Percentiles rank a stretch among this genome's conserved stretches.
Conservation (phyloP, 2,888 invertebrate genomes). For the Dasysyrphus albostriatus region DNA sequence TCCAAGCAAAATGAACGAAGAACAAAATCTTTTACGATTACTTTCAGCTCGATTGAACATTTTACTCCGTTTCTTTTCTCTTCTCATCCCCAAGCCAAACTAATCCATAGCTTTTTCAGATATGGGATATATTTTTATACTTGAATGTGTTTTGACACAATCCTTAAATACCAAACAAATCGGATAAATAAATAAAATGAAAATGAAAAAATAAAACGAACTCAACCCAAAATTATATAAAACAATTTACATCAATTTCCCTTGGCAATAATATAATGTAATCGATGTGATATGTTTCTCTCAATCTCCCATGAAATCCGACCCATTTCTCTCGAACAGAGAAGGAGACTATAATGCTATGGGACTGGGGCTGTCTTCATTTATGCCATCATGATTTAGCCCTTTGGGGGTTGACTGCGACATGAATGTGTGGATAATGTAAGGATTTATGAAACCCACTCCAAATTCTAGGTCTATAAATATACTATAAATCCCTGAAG, state of each 20-base stretch:
- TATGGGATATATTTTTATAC: constrained; percentile 45
- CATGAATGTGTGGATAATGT: constrained; percentile 29
- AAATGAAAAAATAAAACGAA: constrained; percentile 7
- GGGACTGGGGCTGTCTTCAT: constrained; percentile 36
- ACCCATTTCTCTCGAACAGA: constrained; percentile 24
- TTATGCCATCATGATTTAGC: constrained; percentile 61
- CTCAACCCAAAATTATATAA: constrained; percentile 57
- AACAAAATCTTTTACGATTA: constrained; percentile 64
- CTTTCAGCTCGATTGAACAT: constrained; percentile 72
- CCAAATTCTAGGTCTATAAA: constrained; percentile 46
- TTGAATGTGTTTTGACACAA: constrained; percentile 67
- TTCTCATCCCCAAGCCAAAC: background rate
- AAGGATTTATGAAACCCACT: constrained; percentile 47
- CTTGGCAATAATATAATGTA: constrained; percentile 66
- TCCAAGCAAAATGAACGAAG: constrained; percentile 42
- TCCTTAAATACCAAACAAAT: constrained; percentile 67
- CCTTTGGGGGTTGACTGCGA: constrained; percentile 51
- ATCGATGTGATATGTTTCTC: constrained; percentile 63
- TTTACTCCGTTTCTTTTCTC: constrained; percentile 7
- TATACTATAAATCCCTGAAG: constrained; percentile 6
- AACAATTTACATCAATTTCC: constrained; percentile 75
- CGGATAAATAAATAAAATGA: constrained; percentile 41
- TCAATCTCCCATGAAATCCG: constrained; percentile 24
- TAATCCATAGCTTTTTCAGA: constrained; percentile 2
- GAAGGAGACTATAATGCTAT: too few relatives aligned